Evolutionary conservation across 2,113 vertebrate species (phyloP).

Genomic region (Tympanuchus pallidicinctus): DNA sequence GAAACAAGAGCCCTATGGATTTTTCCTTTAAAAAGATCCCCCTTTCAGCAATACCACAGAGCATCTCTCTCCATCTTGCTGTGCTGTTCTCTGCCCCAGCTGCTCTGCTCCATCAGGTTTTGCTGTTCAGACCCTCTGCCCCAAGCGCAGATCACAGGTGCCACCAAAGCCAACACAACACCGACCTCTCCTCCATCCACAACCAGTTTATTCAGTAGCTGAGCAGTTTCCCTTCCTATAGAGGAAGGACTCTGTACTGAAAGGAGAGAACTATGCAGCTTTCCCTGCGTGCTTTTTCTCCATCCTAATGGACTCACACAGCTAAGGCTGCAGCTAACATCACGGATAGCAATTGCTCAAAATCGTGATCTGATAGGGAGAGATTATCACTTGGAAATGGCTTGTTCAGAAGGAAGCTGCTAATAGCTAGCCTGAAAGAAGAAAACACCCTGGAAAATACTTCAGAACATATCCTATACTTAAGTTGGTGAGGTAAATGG

Average conservation of each 20-base stretch:
- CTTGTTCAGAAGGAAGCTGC: background rate
- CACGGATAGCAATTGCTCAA: background rate
- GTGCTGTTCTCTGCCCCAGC: slow-evolving; percentile 4
- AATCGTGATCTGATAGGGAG: slow-evolving; percentile 14
- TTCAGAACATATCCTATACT: background rate
- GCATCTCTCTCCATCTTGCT: background rate
- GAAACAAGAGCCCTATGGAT: background rate
- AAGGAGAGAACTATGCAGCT: background rate
- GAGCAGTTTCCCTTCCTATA: background rate
- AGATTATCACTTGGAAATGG: slow-evolving; percentile 39
- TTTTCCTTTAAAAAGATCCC: background rate
- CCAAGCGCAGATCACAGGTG: slow-evolving; percentile 52
- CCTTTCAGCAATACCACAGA: slow-evolving; percentile 20
- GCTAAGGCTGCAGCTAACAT: slow-evolving; percentile 34
- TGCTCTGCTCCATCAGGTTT: slow-evolving; percentile 20
- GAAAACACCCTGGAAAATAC: background rate
- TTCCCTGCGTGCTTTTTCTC: background rate
- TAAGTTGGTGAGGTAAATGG: background rate
- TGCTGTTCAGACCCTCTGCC: slow-evolving; percentile 21
- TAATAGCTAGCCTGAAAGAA: background rate
- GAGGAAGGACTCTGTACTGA: background rate
- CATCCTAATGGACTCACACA: background rate
- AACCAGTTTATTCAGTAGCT: background rate
- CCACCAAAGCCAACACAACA: background rate
- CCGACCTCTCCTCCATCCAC: slow-evolving; percentile 35